phyloP scores from a whole-genome alignment of 2,797 vertebrate species.

The Thalassophryne amazonica region DNA sequence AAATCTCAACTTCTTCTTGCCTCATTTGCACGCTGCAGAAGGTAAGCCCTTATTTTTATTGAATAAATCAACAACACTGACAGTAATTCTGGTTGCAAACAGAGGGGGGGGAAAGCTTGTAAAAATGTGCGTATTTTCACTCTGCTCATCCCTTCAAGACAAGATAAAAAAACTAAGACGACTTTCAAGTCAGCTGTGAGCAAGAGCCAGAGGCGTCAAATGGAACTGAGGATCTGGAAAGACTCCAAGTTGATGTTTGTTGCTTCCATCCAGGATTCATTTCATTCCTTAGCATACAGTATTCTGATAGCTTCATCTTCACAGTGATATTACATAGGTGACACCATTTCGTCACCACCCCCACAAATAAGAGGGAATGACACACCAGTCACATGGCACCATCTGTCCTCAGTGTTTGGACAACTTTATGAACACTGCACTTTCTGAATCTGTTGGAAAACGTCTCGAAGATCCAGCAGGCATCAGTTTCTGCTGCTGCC shows the following conservation, averaged over 20 bases:
- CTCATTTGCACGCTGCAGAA: background rate
- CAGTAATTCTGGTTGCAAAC: background rate
- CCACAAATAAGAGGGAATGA: conserved; percentile 10
- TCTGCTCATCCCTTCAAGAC: conserved; percentile 10
- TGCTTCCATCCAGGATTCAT: conserved; percentile 24
- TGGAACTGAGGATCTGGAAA: conserved; percentile 32
- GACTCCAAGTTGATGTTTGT: conserved; percentile 27
- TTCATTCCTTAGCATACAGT: conserved; percentile 16
- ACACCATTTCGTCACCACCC: background rate
- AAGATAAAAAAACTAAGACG: conserved; percentile 10
- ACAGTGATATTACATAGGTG: conserved; percentile 16
- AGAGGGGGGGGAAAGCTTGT: no score
- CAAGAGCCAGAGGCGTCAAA: conserved; percentile 27
- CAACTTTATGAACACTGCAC: conserved; percentile 24
- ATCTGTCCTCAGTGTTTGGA: conserved; percentile 7
- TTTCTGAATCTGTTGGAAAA: background rate
- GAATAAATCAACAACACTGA: background rate
- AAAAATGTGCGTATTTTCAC: no score
- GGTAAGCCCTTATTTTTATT: background rate
- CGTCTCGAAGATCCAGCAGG: conserved; percentile 13
- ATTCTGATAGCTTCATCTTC: conserved; percentile 7
- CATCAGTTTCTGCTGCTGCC: conserved; percentile 15
- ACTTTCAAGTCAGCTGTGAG: conserved; percentile 34
- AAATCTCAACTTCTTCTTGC: background rate
- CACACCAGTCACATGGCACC: conserved; percentile 2